These are phyloP conservation scores for Hydroisotoma schaefferi DNA, from an alignment of 2,888 invertebrate genomes.

Conservation along the genomic window DNA sequence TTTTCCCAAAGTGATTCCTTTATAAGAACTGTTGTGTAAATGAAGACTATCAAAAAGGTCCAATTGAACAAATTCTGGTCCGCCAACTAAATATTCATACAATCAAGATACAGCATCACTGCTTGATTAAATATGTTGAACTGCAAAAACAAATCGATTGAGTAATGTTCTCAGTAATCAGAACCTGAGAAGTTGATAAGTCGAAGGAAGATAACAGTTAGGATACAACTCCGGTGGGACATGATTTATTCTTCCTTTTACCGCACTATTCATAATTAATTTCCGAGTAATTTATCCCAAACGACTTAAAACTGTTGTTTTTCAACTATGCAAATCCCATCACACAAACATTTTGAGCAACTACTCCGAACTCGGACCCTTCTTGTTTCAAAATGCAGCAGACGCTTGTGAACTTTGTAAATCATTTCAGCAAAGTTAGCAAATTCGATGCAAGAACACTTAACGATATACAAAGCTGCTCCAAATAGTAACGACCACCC, in stretches of 20 bases:
- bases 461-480: too few relatives aligned
- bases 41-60: constrained; percentile 76
- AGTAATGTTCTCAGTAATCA: background rate
- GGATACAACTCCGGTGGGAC: constrained; percentile 2
- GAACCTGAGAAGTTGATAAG: constrained; percentile 23
- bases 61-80: constrained; percentile 55
- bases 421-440: too few relatives aligned
- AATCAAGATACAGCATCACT: background rate
- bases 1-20: constrained; percentile 65
- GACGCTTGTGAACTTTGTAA: too few relatives aligned
- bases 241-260: constrained; percentile 14
- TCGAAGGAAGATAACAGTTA: constrained; percentile 10
- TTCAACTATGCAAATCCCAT: too few relatives aligned
- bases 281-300: constrained; percentile 19
- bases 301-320: too few relatives aligned
- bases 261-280: constrained; percentile 45
- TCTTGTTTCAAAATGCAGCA: too few relatives aligned
- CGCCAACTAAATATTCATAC: constrained; percentile 42
- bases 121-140: background rate
- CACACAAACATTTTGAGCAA: too few relatives aligned
- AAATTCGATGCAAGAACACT: too few relatives aligned
- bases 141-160: background rate
- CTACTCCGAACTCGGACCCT: too few relatives aligned
- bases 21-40: constrained; percentile 70
- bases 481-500: too few relatives aligned